Percentiles rank a stretch among this genome's conserved stretches.
Evolutionary conservation across 2,113 vertebrate species (phyloP).

Genomic region (Salminus brasiliensis): DNA sequence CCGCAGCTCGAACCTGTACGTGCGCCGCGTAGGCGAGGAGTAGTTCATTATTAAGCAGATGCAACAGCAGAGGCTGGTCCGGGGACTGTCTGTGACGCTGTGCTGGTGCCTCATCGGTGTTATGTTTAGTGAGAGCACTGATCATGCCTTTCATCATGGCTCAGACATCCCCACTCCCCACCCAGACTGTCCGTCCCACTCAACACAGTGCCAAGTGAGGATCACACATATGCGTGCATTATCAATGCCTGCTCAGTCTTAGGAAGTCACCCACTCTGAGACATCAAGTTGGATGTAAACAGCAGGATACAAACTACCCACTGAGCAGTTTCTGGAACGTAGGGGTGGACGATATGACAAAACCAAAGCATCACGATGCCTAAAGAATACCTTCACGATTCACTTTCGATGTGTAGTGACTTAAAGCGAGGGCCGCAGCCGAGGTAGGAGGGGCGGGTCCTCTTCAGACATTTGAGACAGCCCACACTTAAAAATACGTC

Average conservation of each 20-base stretch:
- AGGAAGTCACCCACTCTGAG: constrained; percentile 67
- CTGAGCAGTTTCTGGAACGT: constrained; percentile 50
- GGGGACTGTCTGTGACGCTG: constrained; percentile 9
- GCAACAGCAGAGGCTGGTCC: not conserved
- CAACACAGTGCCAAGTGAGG: constrained; percentile 10
- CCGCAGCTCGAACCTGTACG: not conserved
- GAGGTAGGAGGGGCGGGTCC: too few species aligned
- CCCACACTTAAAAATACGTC: too few species aligned
- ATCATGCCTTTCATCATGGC: constrained; percentile 44
- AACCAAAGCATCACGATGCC: not conserved
- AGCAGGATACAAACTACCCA: constrained; percentile 56
- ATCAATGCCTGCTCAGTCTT: constrained; percentile 61
- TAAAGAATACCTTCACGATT: too few species aligned
- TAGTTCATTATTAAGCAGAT: constrained; percentile 33
- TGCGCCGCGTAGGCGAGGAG: not conserved
- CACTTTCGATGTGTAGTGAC: too few species aligned
- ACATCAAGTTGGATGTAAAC: constrained; percentile 65
- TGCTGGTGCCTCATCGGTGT: constrained; percentile 30
- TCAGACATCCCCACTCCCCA: constrained; percentile 32
- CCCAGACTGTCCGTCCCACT: constrained; percentile 40
- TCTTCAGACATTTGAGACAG: too few species aligned
- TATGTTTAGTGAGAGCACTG: constrained; percentile 15
- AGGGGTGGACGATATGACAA: not conserved
- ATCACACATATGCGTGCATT: constrained; percentile 53
- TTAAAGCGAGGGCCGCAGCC: too few species aligned